Evolutionary conservation across 53 echinoderm and acorn worm genomes (phyloP).

Genomic region (Patiria pectinifera): DNA sequence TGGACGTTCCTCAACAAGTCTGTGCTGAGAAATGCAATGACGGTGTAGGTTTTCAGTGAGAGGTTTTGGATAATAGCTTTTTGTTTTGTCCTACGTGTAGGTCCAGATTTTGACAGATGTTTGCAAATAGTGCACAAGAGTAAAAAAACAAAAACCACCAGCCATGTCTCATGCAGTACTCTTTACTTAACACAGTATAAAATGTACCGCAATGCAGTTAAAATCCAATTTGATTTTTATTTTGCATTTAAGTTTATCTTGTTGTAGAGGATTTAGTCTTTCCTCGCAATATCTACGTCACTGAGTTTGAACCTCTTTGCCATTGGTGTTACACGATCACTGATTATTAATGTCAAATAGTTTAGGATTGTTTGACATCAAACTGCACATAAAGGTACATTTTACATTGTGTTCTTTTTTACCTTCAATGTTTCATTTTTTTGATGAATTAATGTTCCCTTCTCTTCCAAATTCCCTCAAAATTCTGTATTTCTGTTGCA

Average conservation of each 20-base stretch:
- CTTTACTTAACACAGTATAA: neutral
- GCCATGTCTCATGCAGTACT: conserved; percentile 38
- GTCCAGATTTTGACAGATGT: neutral
- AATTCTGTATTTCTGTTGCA: neutral
- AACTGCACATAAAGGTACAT: neutral
- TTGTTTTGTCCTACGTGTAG: neutral
- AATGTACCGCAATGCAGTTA: neutral
- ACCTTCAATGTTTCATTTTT: neutral
- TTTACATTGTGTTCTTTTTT: neutral
- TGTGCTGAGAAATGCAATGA: neutral
- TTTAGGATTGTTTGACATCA: neutral
- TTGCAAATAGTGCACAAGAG: neutral
- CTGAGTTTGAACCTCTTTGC: neutral
- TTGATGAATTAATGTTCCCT: neutral
- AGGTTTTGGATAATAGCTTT: neutral
- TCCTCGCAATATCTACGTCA: neutral
- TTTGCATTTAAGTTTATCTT: neutral
- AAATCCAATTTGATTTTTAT: neutral
- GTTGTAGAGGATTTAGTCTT: neutral
- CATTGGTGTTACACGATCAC: neutral
- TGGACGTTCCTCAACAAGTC: no score
- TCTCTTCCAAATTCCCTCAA: neutral
- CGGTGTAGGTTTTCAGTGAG: neutral
- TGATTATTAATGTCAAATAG: neutral
- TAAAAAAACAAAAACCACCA: conserved; percentile 52